phyloP scores from a whole-genome alignment of 2,888 invertebrate species.

The Acanthopleura granulata region DNA sequence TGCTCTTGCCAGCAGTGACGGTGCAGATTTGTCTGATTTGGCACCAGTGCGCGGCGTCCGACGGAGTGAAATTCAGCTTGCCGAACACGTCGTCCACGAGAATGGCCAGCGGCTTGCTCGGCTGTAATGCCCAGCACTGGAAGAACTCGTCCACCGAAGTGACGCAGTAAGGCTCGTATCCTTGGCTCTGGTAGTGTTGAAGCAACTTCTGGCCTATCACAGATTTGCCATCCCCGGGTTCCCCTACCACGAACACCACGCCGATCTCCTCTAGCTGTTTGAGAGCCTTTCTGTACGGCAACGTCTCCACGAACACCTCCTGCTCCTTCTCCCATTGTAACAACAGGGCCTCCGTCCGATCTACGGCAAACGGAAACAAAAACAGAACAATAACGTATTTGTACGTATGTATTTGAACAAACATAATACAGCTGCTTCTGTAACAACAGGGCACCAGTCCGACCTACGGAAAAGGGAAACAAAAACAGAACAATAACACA shows the following conservation, averaged over 20 bases:
- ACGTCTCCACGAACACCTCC: slow-evolving; percentile 8
- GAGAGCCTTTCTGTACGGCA: slow-evolving; percentile 6
- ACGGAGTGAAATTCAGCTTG: background rate
- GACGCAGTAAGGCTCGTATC: background rate
- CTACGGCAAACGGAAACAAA: background rate
- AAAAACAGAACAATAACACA: no score
- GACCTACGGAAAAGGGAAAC: no score
- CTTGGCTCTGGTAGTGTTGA: background rate
- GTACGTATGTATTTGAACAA: background rate
- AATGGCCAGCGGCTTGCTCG: background rate
- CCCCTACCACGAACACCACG: background rate
- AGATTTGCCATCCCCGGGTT: slow-evolving; percentile 8
- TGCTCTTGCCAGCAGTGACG: background rate
- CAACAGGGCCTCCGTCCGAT: slow-evolving; percentile 13
- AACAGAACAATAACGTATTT: background rate
- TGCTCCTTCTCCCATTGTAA: slow-evolving; percentile 15
- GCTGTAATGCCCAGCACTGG: slow-evolving; percentile 5
- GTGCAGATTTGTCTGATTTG: background rate
- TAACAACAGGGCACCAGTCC: no score
- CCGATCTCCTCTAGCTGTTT: background rate
- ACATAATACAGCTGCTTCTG: no score
- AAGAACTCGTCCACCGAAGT: slow-evolving; percentile 4
- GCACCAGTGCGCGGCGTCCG: slow-evolving; percentile 10
- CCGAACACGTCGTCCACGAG: slow-evolving; percentile 11
- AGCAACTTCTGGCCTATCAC: background rate